Percentiles rank a stretch among this genome's conserved stretches.
These are phyloP conservation scores for Bedellia somnulentella DNA, from an alignment of 2,888 invertebrate genomes.

Conservation along the genomic window DNA sequence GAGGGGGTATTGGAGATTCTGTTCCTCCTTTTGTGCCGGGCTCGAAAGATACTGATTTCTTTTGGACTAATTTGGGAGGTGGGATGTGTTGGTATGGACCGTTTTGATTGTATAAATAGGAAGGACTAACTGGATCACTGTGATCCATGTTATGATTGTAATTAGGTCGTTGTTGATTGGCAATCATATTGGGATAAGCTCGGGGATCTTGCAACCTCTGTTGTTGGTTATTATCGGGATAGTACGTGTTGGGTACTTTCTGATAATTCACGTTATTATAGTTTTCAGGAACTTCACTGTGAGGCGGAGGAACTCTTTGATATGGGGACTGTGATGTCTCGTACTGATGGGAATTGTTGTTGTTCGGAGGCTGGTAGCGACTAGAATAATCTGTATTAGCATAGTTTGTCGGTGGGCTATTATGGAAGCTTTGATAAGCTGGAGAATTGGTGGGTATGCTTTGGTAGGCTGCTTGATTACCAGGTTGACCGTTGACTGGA, in stretches of 20 bases:
- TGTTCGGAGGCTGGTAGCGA: conserved; percentile 42
- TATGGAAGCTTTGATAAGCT: conserved; percentile 46
- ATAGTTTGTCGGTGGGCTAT: conserved; percentile 54
- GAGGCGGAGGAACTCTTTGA: conserved; percentile 64
- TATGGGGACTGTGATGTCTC: conserved; percentile 45
- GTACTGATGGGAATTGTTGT: conserved; percentile 25
- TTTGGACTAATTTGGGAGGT: conserved; percentile 63
- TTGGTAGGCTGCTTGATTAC: conserved; percentile 35
- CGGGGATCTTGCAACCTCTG: conserved; percentile 25
- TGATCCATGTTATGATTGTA: conserved; percentile 37
- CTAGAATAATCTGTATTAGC: conserved; percentile 50
- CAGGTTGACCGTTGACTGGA: conserved; percentile 23
- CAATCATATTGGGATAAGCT: conserved; percentile 24
- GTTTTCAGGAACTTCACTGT: conserved; percentile 41
- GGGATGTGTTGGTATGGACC: conserved; percentile 67
- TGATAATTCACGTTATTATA: conserved; percentile 38
- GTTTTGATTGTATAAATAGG: conserved; percentile 36
- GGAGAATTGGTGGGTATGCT: conserved; percentile 48
- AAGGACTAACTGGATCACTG: conserved; percentile 22
- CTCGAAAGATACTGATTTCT: conserved; percentile 73
- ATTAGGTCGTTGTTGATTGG: conserved; percentile 33
- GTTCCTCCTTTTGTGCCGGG: conserved; percentile 70
- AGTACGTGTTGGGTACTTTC: conserved; percentile 38
- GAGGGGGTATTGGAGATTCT: conserved; percentile 48
- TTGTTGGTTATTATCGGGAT: conserved; percentile 26